These are phyloP conservation scores for Melospiza georgiana DNA, from an alignment of 2,113 vertebrate genomes.

Conservation along the genomic window DNA sequence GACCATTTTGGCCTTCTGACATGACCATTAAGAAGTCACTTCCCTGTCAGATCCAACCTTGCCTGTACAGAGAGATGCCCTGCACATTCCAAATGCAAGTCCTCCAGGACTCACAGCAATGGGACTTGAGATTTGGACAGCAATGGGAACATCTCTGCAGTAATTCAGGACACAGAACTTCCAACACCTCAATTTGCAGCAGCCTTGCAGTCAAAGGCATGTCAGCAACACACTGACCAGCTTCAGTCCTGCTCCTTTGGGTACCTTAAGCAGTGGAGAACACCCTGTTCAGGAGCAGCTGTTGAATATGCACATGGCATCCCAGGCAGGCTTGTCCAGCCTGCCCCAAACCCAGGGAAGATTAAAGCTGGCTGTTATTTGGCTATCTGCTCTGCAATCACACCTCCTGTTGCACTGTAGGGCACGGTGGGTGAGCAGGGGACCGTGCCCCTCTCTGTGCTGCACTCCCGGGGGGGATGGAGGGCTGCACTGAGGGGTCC, in stretches of 20 bases:
- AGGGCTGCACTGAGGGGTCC: not conserved
- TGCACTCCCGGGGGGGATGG: not conserved
- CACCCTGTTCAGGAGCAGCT: not conserved
- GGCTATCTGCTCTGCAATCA: not conserved
- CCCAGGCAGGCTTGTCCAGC: not conserved
- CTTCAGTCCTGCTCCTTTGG: not conserved
- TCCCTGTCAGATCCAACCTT: not conserved
- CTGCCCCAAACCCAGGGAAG: not conserved
- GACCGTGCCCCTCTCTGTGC: not conserved
- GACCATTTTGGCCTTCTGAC: not conserved
- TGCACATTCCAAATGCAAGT: not conserved
- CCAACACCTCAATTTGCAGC: not conserved
- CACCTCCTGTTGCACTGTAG: not conserved
- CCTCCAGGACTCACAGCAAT: not conserved
- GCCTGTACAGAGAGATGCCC: not conserved
- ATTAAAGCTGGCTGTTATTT: conserved; percentile 21
- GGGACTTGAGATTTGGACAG: not conserved
- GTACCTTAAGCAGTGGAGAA: not conserved
- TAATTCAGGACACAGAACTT: not conserved
- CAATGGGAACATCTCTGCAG: not conserved
- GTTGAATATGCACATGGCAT: not conserved
- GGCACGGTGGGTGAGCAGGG: not conserved
- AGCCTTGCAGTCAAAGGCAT: not conserved
- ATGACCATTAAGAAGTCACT: not conserved
- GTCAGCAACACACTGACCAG: not conserved